Conservation (phyloP, 2,797 vertebrate species). For the Limosa lapponica region DNA sequence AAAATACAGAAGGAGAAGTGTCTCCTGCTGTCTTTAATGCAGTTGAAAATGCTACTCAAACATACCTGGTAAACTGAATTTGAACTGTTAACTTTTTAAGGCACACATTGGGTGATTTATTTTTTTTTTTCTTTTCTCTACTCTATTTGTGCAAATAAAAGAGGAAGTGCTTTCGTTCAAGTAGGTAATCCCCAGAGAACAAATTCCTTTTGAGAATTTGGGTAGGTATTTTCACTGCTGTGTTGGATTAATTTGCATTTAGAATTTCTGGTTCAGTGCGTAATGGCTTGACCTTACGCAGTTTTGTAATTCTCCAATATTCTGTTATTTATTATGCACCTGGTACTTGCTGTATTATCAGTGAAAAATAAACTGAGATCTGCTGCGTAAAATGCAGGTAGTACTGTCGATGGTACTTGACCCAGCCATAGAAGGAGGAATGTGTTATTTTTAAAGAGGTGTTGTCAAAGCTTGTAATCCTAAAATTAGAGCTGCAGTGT, state of each 20-base stretch:
- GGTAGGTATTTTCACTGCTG: neutral
- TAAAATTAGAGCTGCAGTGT: constrained; percentile 19
- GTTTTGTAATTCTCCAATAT: neutral
- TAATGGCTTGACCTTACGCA: neutral
- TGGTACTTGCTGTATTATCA: neutral
- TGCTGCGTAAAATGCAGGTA: neutral
- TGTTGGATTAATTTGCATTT: constrained; percentile 44
- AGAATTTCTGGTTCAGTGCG: neutral
- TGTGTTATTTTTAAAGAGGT: constrained; percentile 50
- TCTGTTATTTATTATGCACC: neutral
- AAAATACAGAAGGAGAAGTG: neutral
- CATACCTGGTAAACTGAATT: neutral
- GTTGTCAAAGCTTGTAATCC: constrained; percentile 43
- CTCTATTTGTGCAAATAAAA: neutral
- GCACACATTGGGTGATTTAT: neutral
- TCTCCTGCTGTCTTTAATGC: neutral
- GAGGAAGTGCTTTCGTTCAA: neutral
- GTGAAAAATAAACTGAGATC: neutral
- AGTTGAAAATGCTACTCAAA: neutral
- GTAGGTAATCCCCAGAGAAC: constrained; percentile 4
- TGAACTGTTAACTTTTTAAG: neutral
- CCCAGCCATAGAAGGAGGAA: neutral
- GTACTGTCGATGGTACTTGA: neutral
- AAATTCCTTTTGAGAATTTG: neutral
- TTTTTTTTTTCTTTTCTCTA: neutral